Evolutionary conservation across 2,888 invertebrate genomes (phyloP).

Genomic region (Thyatira batis): DNA sequence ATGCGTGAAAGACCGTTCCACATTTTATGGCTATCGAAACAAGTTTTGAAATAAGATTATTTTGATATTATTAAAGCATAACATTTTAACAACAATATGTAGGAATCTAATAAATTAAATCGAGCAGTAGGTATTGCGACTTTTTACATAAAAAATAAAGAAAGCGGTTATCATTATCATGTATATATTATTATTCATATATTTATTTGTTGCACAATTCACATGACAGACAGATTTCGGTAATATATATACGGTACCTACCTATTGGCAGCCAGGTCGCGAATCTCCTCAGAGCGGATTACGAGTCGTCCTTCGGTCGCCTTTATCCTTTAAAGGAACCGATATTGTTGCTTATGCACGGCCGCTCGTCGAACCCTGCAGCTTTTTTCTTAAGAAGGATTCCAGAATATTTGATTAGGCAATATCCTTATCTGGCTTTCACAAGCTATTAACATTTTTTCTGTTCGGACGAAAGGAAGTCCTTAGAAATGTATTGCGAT

Average conservation of each 20-base stretch:
- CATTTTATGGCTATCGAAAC: neutral
- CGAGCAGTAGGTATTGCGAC: no score
- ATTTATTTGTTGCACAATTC: neutral
- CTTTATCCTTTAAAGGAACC: conserved; percentile 71
- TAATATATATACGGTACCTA: conserved; percentile 25
- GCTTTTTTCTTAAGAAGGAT: conserved; percentile 66
- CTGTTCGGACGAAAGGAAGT: conserved; percentile 43
- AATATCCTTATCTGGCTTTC: conserved; percentile 68
- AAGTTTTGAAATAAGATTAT: neutral
- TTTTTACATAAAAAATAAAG: no score
- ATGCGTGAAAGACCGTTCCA: conserved; percentile 24
- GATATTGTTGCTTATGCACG: conserved; percentile 74
- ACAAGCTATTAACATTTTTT: conserved; percentile 65
- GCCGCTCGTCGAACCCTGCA: conserved; percentile 46
- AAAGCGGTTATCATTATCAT: no score
- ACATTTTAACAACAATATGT: no score
- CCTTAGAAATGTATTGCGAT: conserved; percentile 47
- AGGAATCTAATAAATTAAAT: no score
- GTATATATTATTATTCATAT: neutral
- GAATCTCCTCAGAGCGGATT: conserved; percentile 59
- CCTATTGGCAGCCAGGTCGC: conserved; percentile 52
- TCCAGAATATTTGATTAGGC: conserved; percentile 75
- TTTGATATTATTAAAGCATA: neutral
- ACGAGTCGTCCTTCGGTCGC: conserved; percentile 64
- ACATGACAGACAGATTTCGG: conserved; percentile 1